A percentile compares a stretch with the other conserved stretches of the same genome.
These are phyloP conservation scores for Stichodactyla mertensii DNA, from an alignment of 64 coral and sea anemone species.

Conservation along the genomic window DNA sequence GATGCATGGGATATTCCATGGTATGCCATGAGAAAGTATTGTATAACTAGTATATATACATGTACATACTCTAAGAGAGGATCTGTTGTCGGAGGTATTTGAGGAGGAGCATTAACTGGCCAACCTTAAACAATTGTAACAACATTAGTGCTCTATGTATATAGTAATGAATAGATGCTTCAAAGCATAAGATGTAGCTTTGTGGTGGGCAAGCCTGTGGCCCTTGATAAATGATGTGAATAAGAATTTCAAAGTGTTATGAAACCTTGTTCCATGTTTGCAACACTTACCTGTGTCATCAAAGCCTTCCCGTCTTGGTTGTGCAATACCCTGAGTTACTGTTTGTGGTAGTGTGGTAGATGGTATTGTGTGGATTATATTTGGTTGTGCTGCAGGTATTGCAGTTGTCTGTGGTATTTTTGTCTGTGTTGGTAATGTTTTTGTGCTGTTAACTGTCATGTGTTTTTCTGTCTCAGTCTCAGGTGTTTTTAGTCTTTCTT, in stretches of 20 bases:
- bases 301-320: slow-evolving; percentile 2
- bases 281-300: not conserved
- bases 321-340: not conserved
- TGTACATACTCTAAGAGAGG: not conserved
- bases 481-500: not conserved
- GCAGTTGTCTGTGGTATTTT: slow-evolving; percentile 10
- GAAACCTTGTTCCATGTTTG: too few relatives aligned
- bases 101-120: not conserved
- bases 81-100: not conserved
- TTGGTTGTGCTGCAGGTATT: not conserved
- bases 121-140: not conserved
- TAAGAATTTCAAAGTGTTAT: too few relatives aligned
- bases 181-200: too few relatives aligned
- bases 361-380: too few relatives aligned
- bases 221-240: too few relatives aligned
- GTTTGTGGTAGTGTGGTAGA: not conserved
- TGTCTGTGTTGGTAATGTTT: slow-evolving; percentile 10
- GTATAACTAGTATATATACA: too few relatives aligned
- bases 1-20: too few relatives aligned
- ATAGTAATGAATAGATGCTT: too few relatives aligned
- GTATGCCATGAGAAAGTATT: too few relatives aligned
- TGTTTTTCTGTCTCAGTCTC: slow-evolving; percentile 7
- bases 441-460: not conserved
- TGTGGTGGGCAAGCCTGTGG: too few relatives aligned
- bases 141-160: not conserved